A percentile compares a stretch with the other conserved stretches of the same genome.
phyloP scores from a whole-genome alignment of 2,888 invertebrate species.

The Phyto melanocephala region DNA sequence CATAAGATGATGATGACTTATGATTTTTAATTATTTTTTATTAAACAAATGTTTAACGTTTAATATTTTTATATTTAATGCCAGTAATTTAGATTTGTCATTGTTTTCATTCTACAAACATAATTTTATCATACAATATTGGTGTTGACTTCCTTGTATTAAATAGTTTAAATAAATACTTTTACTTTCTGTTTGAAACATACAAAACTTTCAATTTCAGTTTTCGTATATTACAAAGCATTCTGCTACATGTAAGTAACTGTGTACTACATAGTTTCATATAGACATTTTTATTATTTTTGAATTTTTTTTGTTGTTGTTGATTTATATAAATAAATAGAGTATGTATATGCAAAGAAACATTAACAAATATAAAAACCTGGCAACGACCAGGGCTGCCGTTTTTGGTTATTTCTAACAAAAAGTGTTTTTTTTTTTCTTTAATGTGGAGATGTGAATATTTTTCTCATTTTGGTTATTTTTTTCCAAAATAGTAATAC shows the following conservation, averaged over 20 bases:
- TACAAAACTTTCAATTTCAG: slow-evolving; percentile 51
- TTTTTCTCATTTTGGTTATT: no score
- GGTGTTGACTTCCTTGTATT: slow-evolving; percentile 22
- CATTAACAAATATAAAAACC: slow-evolving; percentile 31
- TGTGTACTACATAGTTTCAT: slow-evolving; percentile 35
- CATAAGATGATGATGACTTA: no score
- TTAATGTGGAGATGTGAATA: no score
- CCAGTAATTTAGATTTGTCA: no score
- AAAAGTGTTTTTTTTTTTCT: no score
- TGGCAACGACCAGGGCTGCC: no score
- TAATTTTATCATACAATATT: background rate
- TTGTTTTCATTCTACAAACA: slow-evolving; percentile 14
- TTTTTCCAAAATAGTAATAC: no score
- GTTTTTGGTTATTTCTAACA: no score
- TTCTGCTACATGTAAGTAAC: slow-evolving; percentile 54
- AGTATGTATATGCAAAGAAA: background rate
- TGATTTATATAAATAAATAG: background rate
- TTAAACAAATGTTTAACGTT: no score
- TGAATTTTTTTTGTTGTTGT: background rate
- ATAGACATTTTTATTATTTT: background rate
- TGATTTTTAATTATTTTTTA: no score
- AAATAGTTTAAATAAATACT: slow-evolving; percentile 33
- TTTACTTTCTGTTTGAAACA: slow-evolving; percentile 43
- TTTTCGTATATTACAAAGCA: slow-evolving; percentile 57
- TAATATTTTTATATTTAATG: no score